Evolutionary conservation across 2,797 vertebrate genomes (phyloP).

Genomic region (Periparus ater): DNA sequence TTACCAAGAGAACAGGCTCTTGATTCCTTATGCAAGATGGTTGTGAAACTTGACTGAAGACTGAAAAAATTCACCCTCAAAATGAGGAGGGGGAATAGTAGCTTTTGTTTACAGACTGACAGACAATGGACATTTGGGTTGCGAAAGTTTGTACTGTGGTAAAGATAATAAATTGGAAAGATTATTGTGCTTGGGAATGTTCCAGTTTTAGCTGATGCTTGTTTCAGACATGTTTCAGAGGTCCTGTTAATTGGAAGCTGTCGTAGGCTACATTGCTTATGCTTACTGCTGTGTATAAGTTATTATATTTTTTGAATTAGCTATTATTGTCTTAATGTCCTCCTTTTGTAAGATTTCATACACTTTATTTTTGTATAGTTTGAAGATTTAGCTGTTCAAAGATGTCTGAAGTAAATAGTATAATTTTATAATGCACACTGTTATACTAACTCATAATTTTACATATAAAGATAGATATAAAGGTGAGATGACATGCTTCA

Average conservation of each 20-base stretch:
- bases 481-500: conserved; percentile 6
- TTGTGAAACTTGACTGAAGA: conserved; percentile 71
- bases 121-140: conserved; percentile 84
- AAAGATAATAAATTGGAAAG: conserved; percentile 88
- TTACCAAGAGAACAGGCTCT: conserved; percentile 72
- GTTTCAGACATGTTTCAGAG: conserved; percentile 57
- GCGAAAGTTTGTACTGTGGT: conserved; percentile 93
- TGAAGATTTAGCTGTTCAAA: conserved; percentile 72
- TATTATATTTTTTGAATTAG: conserved; percentile 61
- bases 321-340: conserved; percentile 63
- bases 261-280: conserved; percentile 55
- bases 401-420: conserved; percentile 68
- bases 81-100: conserved; percentile 48
- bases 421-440: conserved; percentile 73
- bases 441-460: conserved; percentile 69
- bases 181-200: conserved; percentile 74
- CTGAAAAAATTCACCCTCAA: conserved; percentile 73
- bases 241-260: conserved; percentile 53
- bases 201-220: conserved; percentile 63
- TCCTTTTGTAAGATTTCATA: conserved; percentile 72
- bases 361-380: conserved; percentile 78
- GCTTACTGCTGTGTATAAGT: conserved; percentile 66
- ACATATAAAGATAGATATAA: conserved; percentile 11
- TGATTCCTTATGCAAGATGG: conserved; percentile 74
- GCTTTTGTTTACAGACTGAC: conserved; percentile 88